A percentile compares a stretch with the other conserved stretches of the same genome.
These are phyloP conservation scores for Taeniopygia guttata DNA, from an alignment of 2,797 vertebrate genomes.

Conservation along the genomic window DNA sequence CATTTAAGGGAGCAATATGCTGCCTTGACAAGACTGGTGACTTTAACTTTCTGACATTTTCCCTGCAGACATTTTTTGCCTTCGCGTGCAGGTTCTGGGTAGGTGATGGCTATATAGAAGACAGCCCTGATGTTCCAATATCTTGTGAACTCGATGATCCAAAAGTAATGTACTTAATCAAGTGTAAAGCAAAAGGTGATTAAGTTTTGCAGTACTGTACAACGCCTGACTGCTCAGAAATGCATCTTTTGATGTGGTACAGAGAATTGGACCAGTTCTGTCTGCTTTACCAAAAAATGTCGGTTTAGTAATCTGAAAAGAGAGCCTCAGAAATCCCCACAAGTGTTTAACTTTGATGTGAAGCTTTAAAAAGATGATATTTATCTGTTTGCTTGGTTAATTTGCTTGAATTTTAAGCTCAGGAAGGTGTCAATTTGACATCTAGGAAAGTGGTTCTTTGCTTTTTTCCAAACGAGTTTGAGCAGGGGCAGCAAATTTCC, in stretches of 20 bases:
- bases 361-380: conserved; percentile 39
- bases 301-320: neutral
- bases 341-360: conserved; percentile 52
- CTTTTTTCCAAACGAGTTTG: neutral
- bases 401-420: conserved; percentile 36
- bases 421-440: neutral
- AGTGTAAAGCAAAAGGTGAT: conserved; percentile 66
- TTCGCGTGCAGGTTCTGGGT: neutral
- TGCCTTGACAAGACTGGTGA: neutral
- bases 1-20: neutral
- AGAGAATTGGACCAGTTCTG: conserved; percentile 53
- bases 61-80: neutral
- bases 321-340: conserved; percentile 39
- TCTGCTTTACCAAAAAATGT: conserved; percentile 34
- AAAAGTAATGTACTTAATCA: conserved; percentile 63
- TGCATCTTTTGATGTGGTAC: conserved; percentile 56
- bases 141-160: conserved; percentile 61
- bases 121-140: conserved; percentile 41
- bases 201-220: conserved; percentile 45
- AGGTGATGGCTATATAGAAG: conserved; percentile 30
- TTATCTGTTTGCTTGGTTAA: conserved; percentile 58
- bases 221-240: conserved; percentile 65
- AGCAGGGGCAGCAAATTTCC: conserved; percentile 27
- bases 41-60: neutral
- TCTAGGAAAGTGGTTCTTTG: neutral